Evolutionary conservation across 2,797 vertebrate species (phyloP).

Genomic region (Macropus fuliginosus): DNA sequence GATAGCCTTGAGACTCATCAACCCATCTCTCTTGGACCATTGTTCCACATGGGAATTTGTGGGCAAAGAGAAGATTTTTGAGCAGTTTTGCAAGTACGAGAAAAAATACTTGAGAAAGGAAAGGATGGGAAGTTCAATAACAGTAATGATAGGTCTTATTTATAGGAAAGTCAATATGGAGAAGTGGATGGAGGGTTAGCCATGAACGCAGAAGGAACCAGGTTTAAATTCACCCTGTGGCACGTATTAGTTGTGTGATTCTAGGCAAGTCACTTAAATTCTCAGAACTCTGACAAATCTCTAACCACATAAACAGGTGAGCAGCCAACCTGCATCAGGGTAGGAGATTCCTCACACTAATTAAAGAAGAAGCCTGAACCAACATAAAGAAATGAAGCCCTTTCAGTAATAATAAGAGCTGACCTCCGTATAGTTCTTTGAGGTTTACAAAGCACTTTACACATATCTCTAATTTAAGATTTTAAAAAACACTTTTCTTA

Average conservation of each 20-base stretch:
- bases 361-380: not conserved
- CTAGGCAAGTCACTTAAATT: not conserved
- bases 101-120: not conserved
- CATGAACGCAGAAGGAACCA: not conserved
- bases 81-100: not conserved
- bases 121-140: not conserved
- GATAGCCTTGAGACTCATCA: not conserved
- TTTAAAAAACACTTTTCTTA: not conserved
- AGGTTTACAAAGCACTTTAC: not conserved
- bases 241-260: not conserved
- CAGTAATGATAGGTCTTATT: not conserved
- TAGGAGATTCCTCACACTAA: not conserved
- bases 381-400: not conserved
- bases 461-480: not conserved
- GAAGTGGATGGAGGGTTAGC: not conserved
- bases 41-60: slow-evolving; percentile 7
- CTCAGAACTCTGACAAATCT: not conserved
- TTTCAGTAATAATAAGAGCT: not conserved
- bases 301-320: not conserved
- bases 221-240: not conserved
- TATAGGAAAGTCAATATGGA: not conserved
- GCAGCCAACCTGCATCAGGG: not conserved
- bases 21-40: slow-evolving; percentile 38
- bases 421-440: not conserved
- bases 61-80: not conserved